Base-by-base conservation (phyloP, 2,888 invertebrate genomes). In the Philhelius pedissequus region DNA sequence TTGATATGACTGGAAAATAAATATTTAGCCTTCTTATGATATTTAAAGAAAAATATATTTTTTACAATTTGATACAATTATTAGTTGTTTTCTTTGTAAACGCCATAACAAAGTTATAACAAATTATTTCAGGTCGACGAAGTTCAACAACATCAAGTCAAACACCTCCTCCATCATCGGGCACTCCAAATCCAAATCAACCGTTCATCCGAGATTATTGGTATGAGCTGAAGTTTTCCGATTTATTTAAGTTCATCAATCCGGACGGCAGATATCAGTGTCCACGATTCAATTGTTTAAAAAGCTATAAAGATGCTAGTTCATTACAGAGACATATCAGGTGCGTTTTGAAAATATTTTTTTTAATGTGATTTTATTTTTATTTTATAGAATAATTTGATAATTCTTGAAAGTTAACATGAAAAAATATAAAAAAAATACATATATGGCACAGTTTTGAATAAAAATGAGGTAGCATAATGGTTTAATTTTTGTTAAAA, bases 311-410 rank as follows among this genome's bases (percentile, higher is more conserved):
- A 89, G 92, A 92, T 88, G 92, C 92, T 88, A 92, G 92, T 89
- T 92, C 92, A 86, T 89, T 92, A 88, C 92, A 92, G 90, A 90
- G 92, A 89, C 92, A 92, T 90, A 92, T 92, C 90, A 91, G 92
- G 92, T 92, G 88, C 89, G 77, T 87, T 84, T 82, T 75, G n/a
- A 56, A 62, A 73, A 58, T 62, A 71, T 74, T 52, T 79, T 35
- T 7, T 25, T 6, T 27, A n/a, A n/a, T n/a, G n/a, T n/a, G n/a
- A n/a, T 20, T 64, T 20, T 30, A 22, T 56, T 62, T 38, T 38
- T 20, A 20, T 20, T 18, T 27, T 52, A 4, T 0, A 7, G 1
- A 32, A 11, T 32, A 2, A 32, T 2, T 11, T 11, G 1, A 32
- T n/a, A n/a, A n/a, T n/a, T n/a, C n/a, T n/a, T n/a, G n/a, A n/a